Percentiles rank a stretch among this genome's conserved stretches.
phyloP scores from a whole-genome alignment of 2,113 vertebrate genomes.

The Aspidoscelis tigris region DNA sequence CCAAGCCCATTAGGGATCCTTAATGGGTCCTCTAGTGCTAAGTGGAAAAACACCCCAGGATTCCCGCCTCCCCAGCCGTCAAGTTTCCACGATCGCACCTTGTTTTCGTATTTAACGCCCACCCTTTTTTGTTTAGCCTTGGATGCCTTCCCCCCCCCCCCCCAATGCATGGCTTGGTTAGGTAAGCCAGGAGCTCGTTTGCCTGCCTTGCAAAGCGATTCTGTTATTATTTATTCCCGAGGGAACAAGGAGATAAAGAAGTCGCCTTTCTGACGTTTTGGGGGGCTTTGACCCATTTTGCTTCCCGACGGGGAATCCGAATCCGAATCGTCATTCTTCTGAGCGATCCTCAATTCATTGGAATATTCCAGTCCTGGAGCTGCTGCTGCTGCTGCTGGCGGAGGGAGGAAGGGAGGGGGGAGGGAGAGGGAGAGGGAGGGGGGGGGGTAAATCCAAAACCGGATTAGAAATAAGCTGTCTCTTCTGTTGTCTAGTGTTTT shows the following conservation, averaged over 20 bases:
- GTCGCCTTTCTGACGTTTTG: background rate
- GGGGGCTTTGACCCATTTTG: background rate
- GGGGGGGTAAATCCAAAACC: background rate
- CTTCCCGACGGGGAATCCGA: background rate
- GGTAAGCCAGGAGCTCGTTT: slow-evolving; percentile 36
- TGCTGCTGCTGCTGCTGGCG: too few species aligned
- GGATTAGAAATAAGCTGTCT: too few species aligned
- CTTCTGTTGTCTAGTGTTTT: background rate
- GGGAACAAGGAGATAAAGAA: background rate
- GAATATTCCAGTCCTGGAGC: background rate
- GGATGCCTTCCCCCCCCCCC: background rate
- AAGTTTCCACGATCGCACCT: too few species aligned
- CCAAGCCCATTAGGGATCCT: too few species aligned
- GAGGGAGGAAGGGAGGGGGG: too few species aligned
- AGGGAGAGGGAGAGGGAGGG: too few species aligned
- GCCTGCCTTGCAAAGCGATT: slow-evolving; percentile 23
- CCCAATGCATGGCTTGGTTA: slow-evolving; percentile 7
- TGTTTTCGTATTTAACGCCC: background rate
- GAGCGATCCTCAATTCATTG: background rate
- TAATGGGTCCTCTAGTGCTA: too few species aligned
- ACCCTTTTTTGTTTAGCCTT: background rate
- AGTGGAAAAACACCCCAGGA: too few species aligned
- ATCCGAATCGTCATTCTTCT: background rate
- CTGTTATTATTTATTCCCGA: background rate
- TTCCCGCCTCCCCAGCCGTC: too few species aligned